Evolutionary conservation across 2,113 vertebrate species (phyloP).

Genomic region (Sporophila hypoxantha): DNA sequence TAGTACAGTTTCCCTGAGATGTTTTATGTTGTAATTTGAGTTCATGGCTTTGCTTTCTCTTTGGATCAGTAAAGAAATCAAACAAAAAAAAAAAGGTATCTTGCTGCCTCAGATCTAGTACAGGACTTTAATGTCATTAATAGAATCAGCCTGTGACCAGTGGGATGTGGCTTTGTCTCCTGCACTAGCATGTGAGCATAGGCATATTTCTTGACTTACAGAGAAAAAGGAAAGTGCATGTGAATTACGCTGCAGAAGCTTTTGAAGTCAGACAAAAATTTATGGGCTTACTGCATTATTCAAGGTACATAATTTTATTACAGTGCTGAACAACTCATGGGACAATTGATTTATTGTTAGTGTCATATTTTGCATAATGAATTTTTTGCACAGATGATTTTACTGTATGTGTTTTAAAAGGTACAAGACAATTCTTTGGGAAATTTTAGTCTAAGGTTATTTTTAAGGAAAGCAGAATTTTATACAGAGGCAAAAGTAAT

Average conservation of each 20-base stretch:
- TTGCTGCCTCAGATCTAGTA: background rate
- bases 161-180: background rate
- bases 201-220: background rate
- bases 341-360: slow-evolving; percentile 3
- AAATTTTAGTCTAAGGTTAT: background rate
- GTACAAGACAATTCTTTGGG: background rate
- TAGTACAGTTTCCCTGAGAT: background rate
- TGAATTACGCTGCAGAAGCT: background rate
- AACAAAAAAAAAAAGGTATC: background rate
- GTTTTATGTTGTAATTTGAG: background rate
- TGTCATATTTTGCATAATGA: background rate
- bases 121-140: background rate
- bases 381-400: background rate
- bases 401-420: background rate
- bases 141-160: background rate
- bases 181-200: background rate
- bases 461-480: background rate
- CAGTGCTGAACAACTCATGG: background rate
- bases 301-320: slow-evolving; percentile 27
- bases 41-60: background rate
- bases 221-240: background rate
- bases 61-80: background rate
- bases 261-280: background rate
- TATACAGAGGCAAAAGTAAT: background rate
- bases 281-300: slow-evolving; percentile 11